Evolutionary conservation across 2,797 vertebrate species (phyloP).

Genomic region (Cottoperca gobio): DNA sequence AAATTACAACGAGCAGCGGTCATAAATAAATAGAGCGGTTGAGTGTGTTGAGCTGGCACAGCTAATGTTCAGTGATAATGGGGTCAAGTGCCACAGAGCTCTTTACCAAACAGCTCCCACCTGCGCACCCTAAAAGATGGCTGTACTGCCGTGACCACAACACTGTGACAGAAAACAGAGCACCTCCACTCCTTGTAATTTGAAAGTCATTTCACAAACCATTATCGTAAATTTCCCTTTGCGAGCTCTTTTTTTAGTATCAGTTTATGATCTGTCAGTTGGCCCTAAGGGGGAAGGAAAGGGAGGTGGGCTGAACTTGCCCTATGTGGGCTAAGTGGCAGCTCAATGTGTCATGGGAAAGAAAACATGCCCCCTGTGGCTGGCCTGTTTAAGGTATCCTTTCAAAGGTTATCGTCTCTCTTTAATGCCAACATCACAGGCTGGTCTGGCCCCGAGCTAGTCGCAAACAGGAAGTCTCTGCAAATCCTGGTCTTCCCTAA

Average conservation of each 20-base stretch:
- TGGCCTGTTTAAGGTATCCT: constrained; percentile 70
- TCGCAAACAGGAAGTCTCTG: constrained; percentile 79
- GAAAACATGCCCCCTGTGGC: constrained; percentile 74
- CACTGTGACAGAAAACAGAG: constrained; percentile 73
- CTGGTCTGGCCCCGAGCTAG: constrained; percentile 57
- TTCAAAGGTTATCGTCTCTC: constrained; percentile 65
- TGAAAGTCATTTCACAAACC: constrained; percentile 79
- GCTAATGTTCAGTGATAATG: constrained; percentile 54
- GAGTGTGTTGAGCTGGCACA: constrained; percentile 35
- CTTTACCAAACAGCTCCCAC: constrained; percentile 70
- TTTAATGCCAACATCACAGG: constrained; percentile 78
- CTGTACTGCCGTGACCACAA: constrained; percentile 45
- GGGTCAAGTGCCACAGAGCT: constrained; percentile 62
- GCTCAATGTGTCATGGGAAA: constrained; percentile 78
- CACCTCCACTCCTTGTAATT: constrained; percentile 63
- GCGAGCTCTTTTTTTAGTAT: constrained; percentile 57
- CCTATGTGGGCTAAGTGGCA: constrained; percentile 71
- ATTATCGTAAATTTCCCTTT: constrained; percentile 72
- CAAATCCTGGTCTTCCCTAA: constrained; percentile 75
- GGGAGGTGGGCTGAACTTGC: constrained; percentile 32
- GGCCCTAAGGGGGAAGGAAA: constrained; percentile 24
- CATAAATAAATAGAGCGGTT: constrained; percentile 49
- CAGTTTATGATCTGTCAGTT: constrained; percentile 72
- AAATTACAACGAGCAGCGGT: constrained; percentile 33
- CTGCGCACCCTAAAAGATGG: constrained; percentile 64